Base-by-base conservation (phyloP, 2,888 invertebrate species). In the Caenorhabditis panamensis region DNA sequence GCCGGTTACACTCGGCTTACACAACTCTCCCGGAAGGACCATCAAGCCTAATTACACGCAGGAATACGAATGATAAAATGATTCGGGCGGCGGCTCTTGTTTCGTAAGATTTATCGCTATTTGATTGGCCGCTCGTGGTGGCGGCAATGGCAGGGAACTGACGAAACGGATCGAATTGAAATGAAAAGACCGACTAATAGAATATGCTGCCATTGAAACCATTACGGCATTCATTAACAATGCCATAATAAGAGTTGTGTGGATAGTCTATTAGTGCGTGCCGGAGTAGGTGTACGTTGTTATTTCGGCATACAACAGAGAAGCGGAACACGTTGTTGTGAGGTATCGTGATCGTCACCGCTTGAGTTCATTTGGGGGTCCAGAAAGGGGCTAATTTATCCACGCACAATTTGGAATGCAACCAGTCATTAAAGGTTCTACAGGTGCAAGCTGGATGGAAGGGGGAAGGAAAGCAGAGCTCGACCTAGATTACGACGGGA, bases 21-120 rank as follows among this genome's bases (percentile, higher is more conserved):
- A 73, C 73, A 73, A 73, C 31, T 28, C 16, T n/a, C n/a, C n/a
- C n/a, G n/a, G n/a, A n/a, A 24, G 53, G 64, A 58, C 53, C 64
- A 73, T 64, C 66, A 73, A 54, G 73, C 64, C 66, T 66, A 73
- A 73, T 73, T 73, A 73, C 66, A 73, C 47, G 58, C 5, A 4
- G 31, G 31, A 41, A 56, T 28, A 62, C 41, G 63, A 69, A 66
- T 73, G 73, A 73, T 73, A 73, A 73, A 73, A 66, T 73, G 73
- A 73, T 73, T 73, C 73, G n/a, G 31, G 31, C 31, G 64, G 61
- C 22, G 59, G 18, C 58, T 64, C 73, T 66, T 73, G 73, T 73
- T 73, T 64, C 49, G 36, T 18, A 66, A 58, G 73, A 73, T 73
- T 73, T 73, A 73, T 73, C 49, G 73, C 64, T 20, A 49, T 73